Evolutionary conservation across 2,888 invertebrate genomes (phyloP).

Genomic region (Himalopsyche japonica): DNA sequence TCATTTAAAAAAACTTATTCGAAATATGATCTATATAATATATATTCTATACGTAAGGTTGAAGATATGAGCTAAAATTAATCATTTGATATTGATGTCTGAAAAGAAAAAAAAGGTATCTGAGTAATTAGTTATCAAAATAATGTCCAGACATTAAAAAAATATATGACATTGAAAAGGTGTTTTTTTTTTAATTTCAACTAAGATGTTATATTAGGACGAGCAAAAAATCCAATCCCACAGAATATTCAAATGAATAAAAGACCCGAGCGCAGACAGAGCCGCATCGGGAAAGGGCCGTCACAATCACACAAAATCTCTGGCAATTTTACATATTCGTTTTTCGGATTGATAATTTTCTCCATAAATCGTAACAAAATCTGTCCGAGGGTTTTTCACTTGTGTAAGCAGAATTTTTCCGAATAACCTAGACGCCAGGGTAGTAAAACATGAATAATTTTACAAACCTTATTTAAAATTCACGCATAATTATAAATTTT

Average conservation of each 20-base stretch:
- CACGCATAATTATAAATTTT: no score
- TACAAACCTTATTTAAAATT: no score
- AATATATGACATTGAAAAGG: no score
- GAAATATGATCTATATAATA: no score
- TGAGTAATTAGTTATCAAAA: no score
- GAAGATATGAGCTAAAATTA: no score
- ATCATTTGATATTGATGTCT: no score
- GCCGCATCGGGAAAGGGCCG: background rate
- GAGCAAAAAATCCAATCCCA: background rate
- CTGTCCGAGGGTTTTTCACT: constrained; percentile 1
- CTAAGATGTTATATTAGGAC: background rate
- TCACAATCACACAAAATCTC: background rate
- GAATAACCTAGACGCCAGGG: background rate
- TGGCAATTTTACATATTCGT: constrained; percentile 1
- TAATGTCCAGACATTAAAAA: no score
- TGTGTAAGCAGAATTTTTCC: background rate
- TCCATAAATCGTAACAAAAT: constrained; percentile 1
- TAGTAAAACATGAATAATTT: background rate
- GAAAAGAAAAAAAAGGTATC: no score
- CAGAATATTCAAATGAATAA: background rate
- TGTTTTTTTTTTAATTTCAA: background rate
- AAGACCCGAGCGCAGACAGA: background rate
- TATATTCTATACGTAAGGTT: no score
- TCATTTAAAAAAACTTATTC: no score
- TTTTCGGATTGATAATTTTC: constrained; percentile 1